Conservation (phyloP, 2,888 invertebrate species). For the Cacoxenus indagator region DNA sequence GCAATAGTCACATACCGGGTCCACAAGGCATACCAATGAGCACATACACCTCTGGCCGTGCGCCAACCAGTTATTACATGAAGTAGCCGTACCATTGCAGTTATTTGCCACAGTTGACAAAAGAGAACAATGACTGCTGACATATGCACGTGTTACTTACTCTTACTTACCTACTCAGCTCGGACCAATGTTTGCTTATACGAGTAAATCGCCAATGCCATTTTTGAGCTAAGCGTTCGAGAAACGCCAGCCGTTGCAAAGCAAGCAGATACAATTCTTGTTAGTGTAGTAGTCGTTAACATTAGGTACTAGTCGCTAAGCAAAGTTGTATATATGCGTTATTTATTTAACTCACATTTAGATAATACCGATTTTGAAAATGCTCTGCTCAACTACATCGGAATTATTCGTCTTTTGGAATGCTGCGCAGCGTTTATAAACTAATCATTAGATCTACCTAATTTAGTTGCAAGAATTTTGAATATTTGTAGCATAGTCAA, state of each 20-base stretch:
- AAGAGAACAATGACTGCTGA: conserved; percentile 3
- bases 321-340: conserved; percentile 6
- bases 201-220: conserved; percentile 13
- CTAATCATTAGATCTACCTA: conserved; percentile 4
- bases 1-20: conserved; percentile 72
- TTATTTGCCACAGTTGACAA: not conserved
- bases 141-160: not conserved
- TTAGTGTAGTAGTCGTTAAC: conserved; percentile 1
- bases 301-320: conserved; percentile 14
- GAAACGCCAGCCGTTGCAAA: not conserved
- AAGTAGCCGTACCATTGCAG: conserved; percentile 49
- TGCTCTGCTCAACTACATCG: not conserved
- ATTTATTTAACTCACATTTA: not conserved
- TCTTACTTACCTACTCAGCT: conserved; percentile 1
- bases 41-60: conserved; percentile 84
- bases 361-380: not conserved
- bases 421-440: not conserved
- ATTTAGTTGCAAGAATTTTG: conserved; percentile 8
- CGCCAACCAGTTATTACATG: conserved; percentile 74
- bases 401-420: not conserved
- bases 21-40: conserved; percentile 83
- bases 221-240: not conserved
- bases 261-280: not conserved
- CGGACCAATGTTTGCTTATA: conserved; percentile 15
- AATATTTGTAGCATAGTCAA: not conserved